These are phyloP conservation scores for Eulithis prunata DNA, from an alignment of 2,888 invertebrate genomes.

Conservation along the genomic window DNA sequence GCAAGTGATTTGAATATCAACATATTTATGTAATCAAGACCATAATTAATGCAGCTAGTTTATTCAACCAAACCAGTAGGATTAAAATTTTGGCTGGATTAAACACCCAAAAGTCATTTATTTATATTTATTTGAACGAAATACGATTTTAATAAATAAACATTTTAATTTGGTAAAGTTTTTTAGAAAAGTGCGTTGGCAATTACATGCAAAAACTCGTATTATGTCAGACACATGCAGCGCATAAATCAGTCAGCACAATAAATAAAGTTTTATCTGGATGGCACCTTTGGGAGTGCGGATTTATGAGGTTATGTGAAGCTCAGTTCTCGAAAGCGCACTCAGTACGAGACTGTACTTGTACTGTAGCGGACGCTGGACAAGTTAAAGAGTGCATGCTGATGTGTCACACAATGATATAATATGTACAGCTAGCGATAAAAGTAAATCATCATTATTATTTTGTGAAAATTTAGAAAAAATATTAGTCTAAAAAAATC, in stretches of 20 bases:
- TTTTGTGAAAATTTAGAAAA: too few species aligned
- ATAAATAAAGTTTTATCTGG: slow-evolving; percentile 73
- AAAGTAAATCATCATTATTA: neutral
- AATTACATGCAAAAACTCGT: slow-evolving; percentile 43
- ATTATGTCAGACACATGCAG: slow-evolving; percentile 54
- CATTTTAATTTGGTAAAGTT: neutral
- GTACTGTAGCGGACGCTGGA: slow-evolving; percentile 7
- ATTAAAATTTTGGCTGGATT: too few species aligned
- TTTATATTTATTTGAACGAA: neutral
- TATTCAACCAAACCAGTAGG: too few species aligned
- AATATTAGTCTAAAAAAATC: too few species aligned
- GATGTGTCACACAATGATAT: neutral
- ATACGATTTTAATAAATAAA: too few species aligned
- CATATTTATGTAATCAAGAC: too few species aligned
- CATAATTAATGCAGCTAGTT: too few species aligned
- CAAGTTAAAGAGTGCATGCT: neutral
- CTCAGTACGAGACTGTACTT: slow-evolving; percentile 18
- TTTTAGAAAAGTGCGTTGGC: slow-evolving; percentile 27
- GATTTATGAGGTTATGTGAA: slow-evolving; percentile 65
- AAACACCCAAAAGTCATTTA: too few species aligned
- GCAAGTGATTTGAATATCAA: too few species aligned
- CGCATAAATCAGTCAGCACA: slow-evolving; percentile 62
- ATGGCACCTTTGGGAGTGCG: slow-evolving; percentile 60
- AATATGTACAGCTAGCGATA: neutral
- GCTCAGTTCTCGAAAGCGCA: slow-evolving; percentile 47